These are phyloP conservation scores for Tinamus major DNA, from an alignment of 2,797 vertebrate species.

Conservation along the genomic window DNA sequence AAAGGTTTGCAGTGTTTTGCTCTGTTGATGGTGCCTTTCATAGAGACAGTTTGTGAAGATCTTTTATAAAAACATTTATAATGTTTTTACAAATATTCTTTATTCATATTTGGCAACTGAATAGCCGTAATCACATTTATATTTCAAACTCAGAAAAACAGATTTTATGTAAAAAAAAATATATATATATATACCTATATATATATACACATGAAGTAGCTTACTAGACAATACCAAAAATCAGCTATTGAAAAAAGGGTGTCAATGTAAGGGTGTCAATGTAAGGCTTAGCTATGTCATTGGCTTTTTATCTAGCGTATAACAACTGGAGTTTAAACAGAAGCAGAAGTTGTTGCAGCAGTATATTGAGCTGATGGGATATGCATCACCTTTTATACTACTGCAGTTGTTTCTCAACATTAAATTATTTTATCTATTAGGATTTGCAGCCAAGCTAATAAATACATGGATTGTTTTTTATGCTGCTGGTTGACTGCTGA, in stretches of 20 bases:
- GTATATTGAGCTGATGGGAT: neutral
- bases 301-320: neutral
- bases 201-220: neutral
- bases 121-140: neutral
- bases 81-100: neutral
- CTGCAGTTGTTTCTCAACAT: neutral
- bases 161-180: neutral
- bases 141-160: neutral
- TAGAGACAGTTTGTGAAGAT: neutral
- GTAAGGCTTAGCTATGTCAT: neutral
- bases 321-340: neutral
- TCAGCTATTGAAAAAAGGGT: neutral
- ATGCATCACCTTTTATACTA: neutral
- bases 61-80: neutral
- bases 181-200: neutral
- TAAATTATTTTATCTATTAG: neutral
- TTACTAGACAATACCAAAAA: neutral
- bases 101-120: neutral
- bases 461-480: rapidly evolving
- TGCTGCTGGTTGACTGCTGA: neutral
- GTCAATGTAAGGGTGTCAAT: neutral
- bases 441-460: neutral
- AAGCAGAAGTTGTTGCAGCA: neutral
- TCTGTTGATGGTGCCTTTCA: neutral
- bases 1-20: neutral